Conservation (phyloP, 2,113 vertebrate genomes). For the Centropus bengalensis region DNA sequence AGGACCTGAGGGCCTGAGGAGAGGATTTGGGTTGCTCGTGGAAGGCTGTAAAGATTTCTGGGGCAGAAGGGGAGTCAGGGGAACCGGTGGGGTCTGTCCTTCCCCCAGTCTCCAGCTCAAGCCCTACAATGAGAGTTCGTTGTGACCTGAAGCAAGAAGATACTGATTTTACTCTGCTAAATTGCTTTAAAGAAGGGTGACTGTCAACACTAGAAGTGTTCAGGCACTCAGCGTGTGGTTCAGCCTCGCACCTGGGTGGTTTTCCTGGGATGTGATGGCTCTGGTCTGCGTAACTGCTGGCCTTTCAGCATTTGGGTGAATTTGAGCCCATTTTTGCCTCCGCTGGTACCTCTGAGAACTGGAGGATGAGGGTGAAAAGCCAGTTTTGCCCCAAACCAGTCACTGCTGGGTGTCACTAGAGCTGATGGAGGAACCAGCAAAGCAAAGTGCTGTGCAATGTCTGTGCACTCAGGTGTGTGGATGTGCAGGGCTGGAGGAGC, state of each 20-base stretch:
- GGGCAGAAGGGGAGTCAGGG: neutral
- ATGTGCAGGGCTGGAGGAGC: neutral
- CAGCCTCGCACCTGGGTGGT: neutral
- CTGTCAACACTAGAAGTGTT: rapidly evolving
- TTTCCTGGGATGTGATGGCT: neutral
- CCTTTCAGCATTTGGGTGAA: neutral
- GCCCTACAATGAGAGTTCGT: neutral
- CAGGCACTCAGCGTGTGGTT: rapidly evolving
- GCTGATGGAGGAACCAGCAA: rapidly evolving
- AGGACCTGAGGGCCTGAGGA: neutral
- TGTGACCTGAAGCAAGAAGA: neutral
- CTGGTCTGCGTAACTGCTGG: neutral
- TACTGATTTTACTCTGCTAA: neutral
- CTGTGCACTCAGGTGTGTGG: neutral
- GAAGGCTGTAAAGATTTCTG: neutral
- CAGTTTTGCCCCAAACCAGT: neutral
- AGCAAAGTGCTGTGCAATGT: neutral
- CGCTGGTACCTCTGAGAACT: neutral
- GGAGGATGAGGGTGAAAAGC: neutral
- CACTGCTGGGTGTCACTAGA: neutral
- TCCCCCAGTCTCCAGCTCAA: neutral
- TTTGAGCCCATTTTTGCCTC: neutral
- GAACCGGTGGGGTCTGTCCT: neutral
- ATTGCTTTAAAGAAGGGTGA: neutral
- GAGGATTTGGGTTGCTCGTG: neutral